Percentiles rank a stretch among this genome's conserved stretches.
Evolutionary conservation across 2,113 vertebrate species (phyloP).

Genomic region (Taurulus bubalis): DNA sequence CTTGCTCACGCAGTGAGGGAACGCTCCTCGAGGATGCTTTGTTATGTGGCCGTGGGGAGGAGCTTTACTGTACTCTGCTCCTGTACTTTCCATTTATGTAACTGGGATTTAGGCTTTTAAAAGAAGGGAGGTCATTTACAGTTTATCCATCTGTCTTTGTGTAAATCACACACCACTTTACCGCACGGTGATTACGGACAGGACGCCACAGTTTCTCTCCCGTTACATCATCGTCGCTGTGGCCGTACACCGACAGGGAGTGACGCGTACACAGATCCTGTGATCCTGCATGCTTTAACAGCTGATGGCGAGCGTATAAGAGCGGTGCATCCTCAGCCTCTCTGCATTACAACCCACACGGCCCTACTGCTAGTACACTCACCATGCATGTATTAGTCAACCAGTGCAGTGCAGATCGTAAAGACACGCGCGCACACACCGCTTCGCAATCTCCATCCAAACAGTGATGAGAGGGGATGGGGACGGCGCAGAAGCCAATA

Average conservation of each 20-base stretch:
- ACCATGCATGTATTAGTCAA: conserved; percentile 66
- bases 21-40: neutral
- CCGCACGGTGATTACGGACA: neutral
- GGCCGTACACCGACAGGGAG: neutral
- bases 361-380: conserved; percentile 58
- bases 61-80: neutral
- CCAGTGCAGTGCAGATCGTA: conserved; percentile 51
- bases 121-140: conserved; percentile 1
- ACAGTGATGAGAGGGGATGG: conserved; percentile 35
- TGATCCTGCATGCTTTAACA: conserved; percentile 14
- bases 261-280: neutral
- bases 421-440: conserved; percentile 22
- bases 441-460: conserved; percentile 37
- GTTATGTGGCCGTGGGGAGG: conserved; percentile 3
- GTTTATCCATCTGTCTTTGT: conserved; percentile 1
- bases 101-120: neutral
- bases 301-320: conserved; percentile 19
- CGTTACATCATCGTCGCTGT: neutral
- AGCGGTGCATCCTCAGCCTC: conserved; percentile 45
- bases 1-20: neutral
- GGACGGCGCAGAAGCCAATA: conserved; percentile 33
- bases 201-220: neutral
- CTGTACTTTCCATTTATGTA: conserved; percentile 1
- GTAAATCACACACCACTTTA: neutral
- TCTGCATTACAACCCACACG: conserved; percentile 72